Evolutionary conservation across 2,113 vertebrate genomes (phyloP), one percentile per base, ranked within the genome.

Genomic region (Rutilus rutilus): DNA sequence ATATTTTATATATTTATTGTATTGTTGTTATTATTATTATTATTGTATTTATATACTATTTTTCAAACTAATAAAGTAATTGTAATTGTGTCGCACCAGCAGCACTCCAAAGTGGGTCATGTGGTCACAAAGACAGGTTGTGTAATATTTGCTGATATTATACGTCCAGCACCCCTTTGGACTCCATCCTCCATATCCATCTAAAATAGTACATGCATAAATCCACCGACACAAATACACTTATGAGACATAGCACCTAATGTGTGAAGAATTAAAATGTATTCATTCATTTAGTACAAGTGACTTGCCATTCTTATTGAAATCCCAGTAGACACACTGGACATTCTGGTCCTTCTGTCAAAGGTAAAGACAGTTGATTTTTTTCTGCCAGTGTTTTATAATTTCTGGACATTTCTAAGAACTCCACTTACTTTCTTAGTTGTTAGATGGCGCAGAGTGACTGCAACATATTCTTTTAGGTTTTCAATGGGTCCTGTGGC

Each of bases 61-160:
- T 54, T 54, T 54, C 19, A 17, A 52, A 54, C 19, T 23, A 57
- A 57, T 57, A 57, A 23, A 36, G 9, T 39, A 39, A 69, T 39
- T 39, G 30, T 36, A 69, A 69, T 36, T 36, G 19, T 71, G 4
- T 86, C 90, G 85, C 93, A 98, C 97, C 96, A 98, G 84, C 78
- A 98, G 93, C 80, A 98, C 94, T 89, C 96, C 97, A 89, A 99
- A 99, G 93, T 99, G 97, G 77, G 97, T 98, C 90, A 99, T 97
- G 85, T 98, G 97, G 90, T 96, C 93, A 93, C 97, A 99, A 86
- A 96, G 93, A 88, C 97, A 99, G 84, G 95, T 94, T 83, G 97
- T 97, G 90, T 96, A 95, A 89, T 96, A 88, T 3, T 80, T 9
- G 81, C 92, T 95, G 88, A 92, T 96, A 91, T 93, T 93, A 87